phyloP scores from a whole-genome alignment of 2,113 vertebrate genomes.

The Lampris incognitus region DNA sequence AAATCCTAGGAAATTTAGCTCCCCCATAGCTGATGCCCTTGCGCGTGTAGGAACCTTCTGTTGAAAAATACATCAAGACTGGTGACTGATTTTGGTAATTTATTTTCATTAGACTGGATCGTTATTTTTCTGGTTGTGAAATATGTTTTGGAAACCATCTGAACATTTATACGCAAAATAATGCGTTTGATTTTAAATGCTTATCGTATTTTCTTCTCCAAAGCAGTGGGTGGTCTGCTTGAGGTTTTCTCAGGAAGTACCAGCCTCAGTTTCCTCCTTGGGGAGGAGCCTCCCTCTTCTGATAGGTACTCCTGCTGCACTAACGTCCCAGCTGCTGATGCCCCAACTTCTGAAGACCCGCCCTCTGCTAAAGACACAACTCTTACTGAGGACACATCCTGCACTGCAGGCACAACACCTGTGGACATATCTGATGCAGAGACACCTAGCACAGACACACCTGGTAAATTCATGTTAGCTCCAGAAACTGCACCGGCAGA shows the following conservation, averaged over 20 bases:
- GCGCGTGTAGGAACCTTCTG: too few species aligned
- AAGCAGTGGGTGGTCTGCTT: slow-evolving; percentile 60
- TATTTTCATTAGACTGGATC: too few species aligned
- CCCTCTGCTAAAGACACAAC: not conserved
- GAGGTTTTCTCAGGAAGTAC: slow-evolving; percentile 78
- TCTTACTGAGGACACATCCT: not conserved
- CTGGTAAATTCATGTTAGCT: slow-evolving; percentile 18
- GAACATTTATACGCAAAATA: too few species aligned
- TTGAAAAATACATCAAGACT: too few species aligned
- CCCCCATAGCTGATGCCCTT: too few species aligned
- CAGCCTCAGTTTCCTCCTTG: slow-evolving; percentile 77
- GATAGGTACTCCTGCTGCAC: slow-evolving; percentile 75
- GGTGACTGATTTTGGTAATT: too few species aligned
- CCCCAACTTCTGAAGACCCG: not conserved
- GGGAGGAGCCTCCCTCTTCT: slow-evolving; percentile 71
- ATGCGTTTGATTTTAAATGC: too few species aligned
- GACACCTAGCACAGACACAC: slow-evolving; percentile 9
- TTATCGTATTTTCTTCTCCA: slow-evolving; percentile 82
- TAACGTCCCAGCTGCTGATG: slow-evolving; percentile 23
- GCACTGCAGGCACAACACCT: too few species aligned
- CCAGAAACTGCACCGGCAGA: not conserved
- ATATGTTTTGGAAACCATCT: too few species aligned
- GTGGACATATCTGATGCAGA: not conserved
- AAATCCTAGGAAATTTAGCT: too few species aligned
- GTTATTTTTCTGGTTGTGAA: too few species aligned